Base-by-base conservation (phyloP, 2,888 invertebrate species). In the Gymnosoma rotundatum region DNA sequence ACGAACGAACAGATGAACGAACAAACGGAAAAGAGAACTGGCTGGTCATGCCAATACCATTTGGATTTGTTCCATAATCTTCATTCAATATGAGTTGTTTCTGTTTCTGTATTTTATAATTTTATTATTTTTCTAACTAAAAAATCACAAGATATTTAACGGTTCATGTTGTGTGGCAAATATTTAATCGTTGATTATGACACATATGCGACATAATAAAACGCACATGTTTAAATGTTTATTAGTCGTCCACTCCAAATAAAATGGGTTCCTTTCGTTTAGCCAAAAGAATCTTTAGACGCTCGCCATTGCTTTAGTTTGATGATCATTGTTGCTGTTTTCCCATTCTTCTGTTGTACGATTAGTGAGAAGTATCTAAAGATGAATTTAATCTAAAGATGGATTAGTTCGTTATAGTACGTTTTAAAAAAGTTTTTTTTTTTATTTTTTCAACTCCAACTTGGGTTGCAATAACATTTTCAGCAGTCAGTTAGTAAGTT, bases 131-230 rank as follows among this genome's bases (percentile, higher is more conserved):
- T 66, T 54, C 14, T 76, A 66, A 16, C 4, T n/a, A 16, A 48
- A 48, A 79, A 73, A 66, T 67, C 72, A 60, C n/a, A 72, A 79
- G 66, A 73, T 67, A 79, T 79, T 79, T 83, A 83, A 83, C 83
- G 83, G 83, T 83, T 83, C 83, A 83, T 83, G 83, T 74, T 83
- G 83, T 83, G 83, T 78, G 83, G 83, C 83, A 83, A 83, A 83
- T 83, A 83, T 80, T 83, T 80, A 79, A 66, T 83, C 75, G 79
- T 21, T 61, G 79, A 76, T 73, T 76, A 80, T 83, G 83, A 80
- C 83, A 83, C 78, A 83, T 70, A 78, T 79, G 83, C 78, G 83
- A 83, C 83, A 83, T 83, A 83, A 83, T 83, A 75, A 79, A 80
- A 83, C 76, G 83, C 76, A 83, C 83, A 80, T 83, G 79, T 79